phyloP scores from a whole-genome alignment of 1,140 invertebrate genomes.

The Whitmania pigra region DNA sequence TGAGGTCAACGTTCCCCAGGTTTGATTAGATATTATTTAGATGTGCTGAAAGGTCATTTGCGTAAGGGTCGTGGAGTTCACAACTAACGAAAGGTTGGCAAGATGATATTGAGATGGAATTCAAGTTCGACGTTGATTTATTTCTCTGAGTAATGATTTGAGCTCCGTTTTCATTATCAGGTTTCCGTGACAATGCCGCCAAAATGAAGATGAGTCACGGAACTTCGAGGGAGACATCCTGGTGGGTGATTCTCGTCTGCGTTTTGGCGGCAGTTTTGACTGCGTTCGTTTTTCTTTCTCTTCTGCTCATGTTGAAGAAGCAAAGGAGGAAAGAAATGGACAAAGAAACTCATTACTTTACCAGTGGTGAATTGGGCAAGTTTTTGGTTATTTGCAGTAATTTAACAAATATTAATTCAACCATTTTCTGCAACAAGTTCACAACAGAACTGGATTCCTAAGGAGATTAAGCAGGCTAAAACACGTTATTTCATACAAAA shows the following conservation, averaged over 20 bases:
- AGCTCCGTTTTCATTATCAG: too few species aligned
- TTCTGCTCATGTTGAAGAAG: conserved; percentile 1
- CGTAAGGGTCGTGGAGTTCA: background rate
- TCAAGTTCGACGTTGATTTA: too few species aligned
- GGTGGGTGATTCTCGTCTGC: background rate
- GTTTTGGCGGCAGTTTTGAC: background rate
- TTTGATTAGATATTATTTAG: conserved; percentile 10
- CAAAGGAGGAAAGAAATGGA: conserved; percentile 4
- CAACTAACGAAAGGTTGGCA: too few species aligned
- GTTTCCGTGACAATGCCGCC: too few species aligned
- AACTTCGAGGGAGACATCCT: background rate
- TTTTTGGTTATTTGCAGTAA: too few species aligned
- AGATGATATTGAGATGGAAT: too few species aligned
- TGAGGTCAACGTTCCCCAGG: conserved; percentile 26
- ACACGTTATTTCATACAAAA: too few species aligned
- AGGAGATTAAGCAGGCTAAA: too few species aligned
- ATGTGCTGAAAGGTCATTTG: background rate
- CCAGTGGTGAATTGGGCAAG: conserved; percentile 2
- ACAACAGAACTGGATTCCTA: too few species aligned
- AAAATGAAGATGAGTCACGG: background rate
- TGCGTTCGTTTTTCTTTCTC: background rate
- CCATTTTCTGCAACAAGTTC: too few species aligned
- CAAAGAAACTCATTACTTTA: conserved; percentile 8
- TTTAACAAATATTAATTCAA: too few species aligned
- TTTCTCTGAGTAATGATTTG: too few species aligned